A percentile compares a stretch with the other conserved stretches of the same genome.
phyloP scores from a whole-genome alignment of 2,113 vertebrate species.

The Tenrec ecaudatus region DNA sequence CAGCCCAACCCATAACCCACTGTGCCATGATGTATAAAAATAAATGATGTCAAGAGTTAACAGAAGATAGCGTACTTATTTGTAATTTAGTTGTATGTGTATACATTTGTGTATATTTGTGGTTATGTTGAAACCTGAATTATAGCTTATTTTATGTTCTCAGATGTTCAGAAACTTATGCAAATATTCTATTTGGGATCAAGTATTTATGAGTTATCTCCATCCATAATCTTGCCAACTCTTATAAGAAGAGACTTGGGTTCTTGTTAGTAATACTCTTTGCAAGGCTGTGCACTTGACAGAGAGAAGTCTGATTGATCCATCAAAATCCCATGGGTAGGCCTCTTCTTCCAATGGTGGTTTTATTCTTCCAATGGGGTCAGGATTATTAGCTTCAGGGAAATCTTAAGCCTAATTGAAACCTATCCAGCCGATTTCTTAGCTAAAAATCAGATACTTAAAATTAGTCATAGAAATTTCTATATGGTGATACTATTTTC shows the following conservation, averaged over 20 bases:
- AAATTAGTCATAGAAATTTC: constrained; percentile 8
- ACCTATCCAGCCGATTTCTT: constrained; percentile 8
- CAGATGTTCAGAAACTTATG: constrained; percentile 39
- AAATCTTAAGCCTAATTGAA: not conserved
- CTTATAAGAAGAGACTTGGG: constrained; percentile 22
- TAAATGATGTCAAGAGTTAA: too few species aligned
- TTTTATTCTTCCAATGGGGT: not conserved
- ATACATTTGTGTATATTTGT: not conserved
- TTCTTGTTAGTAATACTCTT: not conserved
- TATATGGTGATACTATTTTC: constrained; percentile 19
- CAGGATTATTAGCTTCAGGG: constrained; percentile 25
- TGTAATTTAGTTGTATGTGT: constrained; percentile 15
- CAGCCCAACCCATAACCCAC: too few species aligned
- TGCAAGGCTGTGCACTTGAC: not conserved
- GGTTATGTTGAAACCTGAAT: constrained; percentile 34
- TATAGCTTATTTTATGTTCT: not conserved
- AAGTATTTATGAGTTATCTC: constrained; percentile 36
- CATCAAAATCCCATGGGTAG: constrained; percentile 23
- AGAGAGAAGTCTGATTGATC: constrained; percentile 8
- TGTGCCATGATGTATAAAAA: too few species aligned
- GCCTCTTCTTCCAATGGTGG: constrained; percentile 3
- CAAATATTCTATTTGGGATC: constrained; percentile 54
- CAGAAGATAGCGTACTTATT: too few species aligned
- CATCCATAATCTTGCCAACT: constrained; percentile 2
- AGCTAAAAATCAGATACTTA: constrained; percentile 22